Evolutionary conservation across 2,888 invertebrate genomes (phyloP), one percentile per base, ranked within the genome.

Genomic region (Heteromyza rotundicornis): DNA sequence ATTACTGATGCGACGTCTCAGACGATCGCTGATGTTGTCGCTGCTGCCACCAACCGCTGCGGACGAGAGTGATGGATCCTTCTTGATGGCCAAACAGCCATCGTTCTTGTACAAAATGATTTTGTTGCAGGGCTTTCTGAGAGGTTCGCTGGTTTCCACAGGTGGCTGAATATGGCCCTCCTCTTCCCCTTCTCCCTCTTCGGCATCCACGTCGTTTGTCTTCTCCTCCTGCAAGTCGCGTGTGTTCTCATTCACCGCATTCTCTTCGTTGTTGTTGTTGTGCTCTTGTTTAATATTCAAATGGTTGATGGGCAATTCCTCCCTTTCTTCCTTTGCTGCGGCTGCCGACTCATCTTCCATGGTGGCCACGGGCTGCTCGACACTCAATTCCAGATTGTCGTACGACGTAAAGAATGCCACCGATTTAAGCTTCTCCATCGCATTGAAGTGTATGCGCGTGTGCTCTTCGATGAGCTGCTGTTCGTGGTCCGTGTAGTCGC

Each of bases 401-500:
- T 81, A 82, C 35, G 77, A 74, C 2, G 83, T 83, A 60, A 75
- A 83, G 63, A 81, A 83, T n/a, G 79, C 78, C 1, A 83, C 81
- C 1, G 75, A 68, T 27, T 81, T 82, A 0, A 77, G 72, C 56
- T 77, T 80, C 62, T 77, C 79, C 49, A 77, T 74, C 52, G 78
- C 70, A 70, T 78, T 79, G 77, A 94, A 93, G 80, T 95, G 95
- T 57, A 92, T 85, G 76, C 91, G 90, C 44, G 89, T 86, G 81
- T 95, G 95, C 72, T 94, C 94, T 47, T 90, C 87, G 35, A 94
- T 84, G 68, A 91, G 88, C 74, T 90, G 88, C 61, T 88, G 88
- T 72, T 92, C 91, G 2, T 89, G 87, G 23, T 91, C 91, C 22
- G 90, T 89, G 79, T 92, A 91, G 83, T 94, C 92, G 81, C 95